Base-by-base conservation (phyloP, 2,113 vertebrate species). In the Cettia cetti region DNA sequence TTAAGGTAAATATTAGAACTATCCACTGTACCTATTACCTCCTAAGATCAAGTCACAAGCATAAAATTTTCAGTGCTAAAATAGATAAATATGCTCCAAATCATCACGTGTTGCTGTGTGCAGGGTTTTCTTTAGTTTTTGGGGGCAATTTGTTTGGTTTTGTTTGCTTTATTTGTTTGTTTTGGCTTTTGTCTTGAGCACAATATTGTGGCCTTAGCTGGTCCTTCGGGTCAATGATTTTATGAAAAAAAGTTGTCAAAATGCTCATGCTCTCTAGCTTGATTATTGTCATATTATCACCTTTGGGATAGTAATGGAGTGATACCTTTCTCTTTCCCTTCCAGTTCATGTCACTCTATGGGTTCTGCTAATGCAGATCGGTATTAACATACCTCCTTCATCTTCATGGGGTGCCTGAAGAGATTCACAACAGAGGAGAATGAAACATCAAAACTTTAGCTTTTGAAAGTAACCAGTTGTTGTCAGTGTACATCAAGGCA, bases 1-100 rank as follows among this genome's bases (percentile, higher is more conserved):
- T 85, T 70, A 86, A 90, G 45, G 83, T 37, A 96, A 66, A 57
- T 91, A 91, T 88, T 86, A 59, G 85, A 94, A 91, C 33, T 82
- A 50, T 92, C 81, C 75, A 45, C 56, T 77, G 33, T 77, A 61
- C 8, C 35, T 84, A 66, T 20, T 6, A 4, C 3, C 19, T 82
- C 35, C 40, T 16, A 64, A 84, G n/a, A 77, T 81, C 15, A 37
- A 82, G 44, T 30, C 22, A 37, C 19, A 16, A 96, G 28, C 45
- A 52, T 33, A 90, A 65, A 74, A 15, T 74, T 77, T 82, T 79
- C 39, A 74, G 7, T 66, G 26, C 2, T 84, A 65, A 61, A 86
- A 76, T 17, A 80, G 10, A 37, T 8, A 69, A 77, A 44, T 64
- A 27, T 20, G 19, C 40, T 40, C 47, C 40, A 69, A 72, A 60